Percentiles rank a stretch among this genome's conserved stretches.
Conservation (phyloP, 2,113 vertebrate species). For the Gymnorhina tibicen region DNA sequence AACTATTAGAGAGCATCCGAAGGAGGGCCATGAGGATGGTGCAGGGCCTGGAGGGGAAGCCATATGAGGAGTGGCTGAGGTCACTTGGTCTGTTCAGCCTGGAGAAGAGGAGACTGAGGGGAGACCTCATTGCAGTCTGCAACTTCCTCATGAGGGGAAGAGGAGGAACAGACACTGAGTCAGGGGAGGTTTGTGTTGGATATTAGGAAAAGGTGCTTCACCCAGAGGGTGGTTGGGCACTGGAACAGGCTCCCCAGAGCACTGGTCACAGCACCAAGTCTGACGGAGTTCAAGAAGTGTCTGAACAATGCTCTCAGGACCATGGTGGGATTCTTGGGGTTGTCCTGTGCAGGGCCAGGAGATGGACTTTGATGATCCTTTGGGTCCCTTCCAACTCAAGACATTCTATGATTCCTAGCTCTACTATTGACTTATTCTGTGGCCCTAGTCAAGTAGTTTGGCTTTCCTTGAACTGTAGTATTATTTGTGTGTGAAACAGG, state of each 20-base stretch:
- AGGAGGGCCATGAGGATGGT: neutral
- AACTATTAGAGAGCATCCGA: neutral
- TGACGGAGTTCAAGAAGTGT: neutral
- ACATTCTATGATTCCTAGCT: neutral
- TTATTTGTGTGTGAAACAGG: neutral
- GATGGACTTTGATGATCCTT: neutral
- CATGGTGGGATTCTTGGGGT: neutral
- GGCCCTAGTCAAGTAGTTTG: neutral
- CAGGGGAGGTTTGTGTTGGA: neutral
- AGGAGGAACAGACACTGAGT: neutral
- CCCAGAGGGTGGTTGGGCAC: neutral
- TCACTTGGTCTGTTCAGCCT: neutral
- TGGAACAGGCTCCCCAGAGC: neutral
- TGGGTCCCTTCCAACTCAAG: neutral
- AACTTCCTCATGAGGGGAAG: neutral
- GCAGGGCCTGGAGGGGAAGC: neutral
- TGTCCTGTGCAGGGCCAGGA: neutral
- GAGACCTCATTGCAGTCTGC: neutral
- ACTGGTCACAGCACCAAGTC: neutral
- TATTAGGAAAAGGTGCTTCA: neutral
- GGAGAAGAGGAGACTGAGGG: neutral
- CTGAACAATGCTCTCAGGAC: neutral
- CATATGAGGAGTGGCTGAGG: neutral
- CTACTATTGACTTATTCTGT: neutral
- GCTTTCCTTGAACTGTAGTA: neutral